Percentiles rank a stretch among this genome's conserved stretches.
Evolutionary conservation across 2,888 invertebrate species (phyloP).

Genomic region (Tinea semifulvella): DNA sequence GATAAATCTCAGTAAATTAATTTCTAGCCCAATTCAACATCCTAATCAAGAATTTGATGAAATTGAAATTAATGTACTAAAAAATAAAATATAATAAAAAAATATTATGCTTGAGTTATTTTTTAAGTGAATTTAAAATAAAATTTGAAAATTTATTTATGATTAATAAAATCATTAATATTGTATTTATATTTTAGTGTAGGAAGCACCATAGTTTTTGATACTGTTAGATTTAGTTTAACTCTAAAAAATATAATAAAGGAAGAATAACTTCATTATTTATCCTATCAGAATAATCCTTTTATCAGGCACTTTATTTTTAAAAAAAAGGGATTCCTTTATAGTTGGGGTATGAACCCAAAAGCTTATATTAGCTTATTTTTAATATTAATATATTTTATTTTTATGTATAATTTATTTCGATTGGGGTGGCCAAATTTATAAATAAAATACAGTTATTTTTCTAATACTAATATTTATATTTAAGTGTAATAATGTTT

Average conservation of each 20-base stretch:
- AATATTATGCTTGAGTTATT: slow-evolving; percentile 61
- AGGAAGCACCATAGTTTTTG: slow-evolving; percentile 70
- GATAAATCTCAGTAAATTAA: slow-evolving; percentile 69
- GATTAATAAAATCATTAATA: slow-evolving; percentile 41
- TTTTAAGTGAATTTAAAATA: slow-evolving; percentile 60
- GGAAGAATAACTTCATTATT: slow-evolving; percentile 40
- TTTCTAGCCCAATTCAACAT: slow-evolving; percentile 70
- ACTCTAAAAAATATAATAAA: slow-evolving; percentile 66
- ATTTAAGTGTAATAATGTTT: slow-evolving; percentile 26
- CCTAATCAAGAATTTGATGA: slow-evolving; percentile 48
- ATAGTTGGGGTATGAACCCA: too few species aligned
- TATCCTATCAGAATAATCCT: slow-evolving; percentile 58
- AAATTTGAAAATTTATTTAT: slow-evolving; percentile 54
- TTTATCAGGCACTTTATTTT: slow-evolving; percentile 46
- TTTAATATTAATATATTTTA: slow-evolving; percentile 25
- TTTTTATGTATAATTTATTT: slow-evolving; percentile 25
- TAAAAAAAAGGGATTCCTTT: slow-evolving; percentile 33
- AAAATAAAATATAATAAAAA: slow-evolving; percentile 58
- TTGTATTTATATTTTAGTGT: slow-evolving; percentile 67
- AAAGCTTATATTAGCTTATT: slow-evolving; percentile 20
- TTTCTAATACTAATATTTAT: slow-evolving; percentile 20
- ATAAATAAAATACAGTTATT: background rate
- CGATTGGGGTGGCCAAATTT: slow-evolving; percentile 16
- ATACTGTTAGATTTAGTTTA: slow-evolving; percentile 68
- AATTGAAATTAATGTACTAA: slow-evolving; percentile 49